phyloP scores from a whole-genome alignment of 2,113 vertebrate species.

The Mesoclemmys tuberculata region DNA sequence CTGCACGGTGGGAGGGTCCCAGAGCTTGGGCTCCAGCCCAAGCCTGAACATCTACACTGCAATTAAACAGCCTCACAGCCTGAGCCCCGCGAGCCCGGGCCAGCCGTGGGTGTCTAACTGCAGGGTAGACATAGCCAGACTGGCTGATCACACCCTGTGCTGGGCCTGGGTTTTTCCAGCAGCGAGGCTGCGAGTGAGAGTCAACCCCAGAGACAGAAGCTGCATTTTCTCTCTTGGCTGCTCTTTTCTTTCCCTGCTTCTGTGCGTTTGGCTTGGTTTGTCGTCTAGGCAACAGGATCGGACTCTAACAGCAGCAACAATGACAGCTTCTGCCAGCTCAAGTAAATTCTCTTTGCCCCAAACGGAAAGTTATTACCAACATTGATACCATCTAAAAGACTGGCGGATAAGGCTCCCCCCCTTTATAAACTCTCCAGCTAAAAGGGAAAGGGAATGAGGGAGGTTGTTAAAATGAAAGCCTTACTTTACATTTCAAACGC shows the following conservation, averaged over 20 bases:
- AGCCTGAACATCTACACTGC: neutral
- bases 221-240: neutral
- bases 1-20: neutral
- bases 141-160: neutral
- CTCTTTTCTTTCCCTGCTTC: neutral
- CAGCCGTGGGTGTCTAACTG: neutral
- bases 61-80: neutral
- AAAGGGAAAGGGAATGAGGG: too few species aligned
- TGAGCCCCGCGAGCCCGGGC: neutral
- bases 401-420: neutral
- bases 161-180: neutral
- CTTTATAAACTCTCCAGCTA: neutral
- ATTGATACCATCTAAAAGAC: too few species aligned
- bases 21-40: neutral
- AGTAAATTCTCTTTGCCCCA: too few species aligned
- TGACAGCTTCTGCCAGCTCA: too few species aligned
- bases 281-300: too few species aligned
- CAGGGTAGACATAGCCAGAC: neutral
- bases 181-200: neutral
- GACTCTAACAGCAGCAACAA: too few species aligned
- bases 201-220: neutral
- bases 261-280: neutral
- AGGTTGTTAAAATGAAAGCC: neutral
- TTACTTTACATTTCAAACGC: neutral
- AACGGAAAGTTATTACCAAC: too few species aligned